phyloP scores from a whole-genome alignment of 2,113 vertebrate species.

The Brachionichthys hirsutus region DNA sequence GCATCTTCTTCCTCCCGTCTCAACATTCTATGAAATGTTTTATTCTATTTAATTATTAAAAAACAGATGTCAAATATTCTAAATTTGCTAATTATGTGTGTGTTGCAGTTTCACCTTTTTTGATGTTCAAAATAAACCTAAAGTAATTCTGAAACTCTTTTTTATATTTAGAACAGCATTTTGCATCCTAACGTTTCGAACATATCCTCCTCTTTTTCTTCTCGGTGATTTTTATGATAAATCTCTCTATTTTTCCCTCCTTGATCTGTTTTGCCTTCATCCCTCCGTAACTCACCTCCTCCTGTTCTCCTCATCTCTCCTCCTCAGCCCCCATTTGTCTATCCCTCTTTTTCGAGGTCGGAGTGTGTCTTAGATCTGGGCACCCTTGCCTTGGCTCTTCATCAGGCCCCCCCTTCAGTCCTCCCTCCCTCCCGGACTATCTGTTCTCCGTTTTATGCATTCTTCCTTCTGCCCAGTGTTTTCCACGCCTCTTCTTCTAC shows the following conservation, averaged over 20 bases:
- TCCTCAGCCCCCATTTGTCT: constrained; percentile 53
- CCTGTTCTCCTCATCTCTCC: constrained; percentile 62
- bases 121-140: too few relatives aligned
- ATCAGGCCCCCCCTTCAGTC: constrained; percentile 65
- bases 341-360: constrained; percentile 78
- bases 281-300: constrained; percentile 31
- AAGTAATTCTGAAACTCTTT: too few relatives aligned
- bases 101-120: too few relatives aligned
- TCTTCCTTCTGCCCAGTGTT: constrained; percentile 6
- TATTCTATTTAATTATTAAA: too few relatives aligned
- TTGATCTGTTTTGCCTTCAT: constrained; percentile 65
- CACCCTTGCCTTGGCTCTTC: constrained; percentile 67
- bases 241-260: constrained; percentile 48
- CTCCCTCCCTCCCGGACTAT: constrained; percentile 32
- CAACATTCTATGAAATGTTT: too few relatives aligned
- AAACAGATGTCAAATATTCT: too few relatives aligned
- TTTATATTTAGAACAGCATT: too few relatives aligned
- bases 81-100: too few relatives aligned
- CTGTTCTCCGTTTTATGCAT: constrained; percentile 49
- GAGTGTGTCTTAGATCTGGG: constrained; percentile 74
- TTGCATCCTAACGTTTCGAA: too few relatives aligned
- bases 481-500: constrained; percentile 4
- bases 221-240: constrained; percentile 55
- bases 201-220: too few relatives aligned
- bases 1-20: too few relatives aligned